These are phyloP conservation scores for Parnassius apollo DNA, from an alignment of 2,888 invertebrate genomes.

Conservation along the genomic window DNA sequence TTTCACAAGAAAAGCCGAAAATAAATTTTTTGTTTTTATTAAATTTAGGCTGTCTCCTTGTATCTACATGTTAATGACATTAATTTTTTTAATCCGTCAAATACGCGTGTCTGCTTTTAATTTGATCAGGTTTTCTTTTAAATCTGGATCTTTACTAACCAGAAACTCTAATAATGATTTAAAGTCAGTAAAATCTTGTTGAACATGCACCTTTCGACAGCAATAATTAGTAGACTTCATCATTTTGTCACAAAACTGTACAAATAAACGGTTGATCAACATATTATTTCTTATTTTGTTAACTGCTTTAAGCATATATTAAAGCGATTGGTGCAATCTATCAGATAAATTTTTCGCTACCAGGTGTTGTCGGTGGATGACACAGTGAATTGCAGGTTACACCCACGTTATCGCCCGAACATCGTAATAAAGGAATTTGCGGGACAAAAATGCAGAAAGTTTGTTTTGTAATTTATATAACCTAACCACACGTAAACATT, in stretches of 20 bases:
- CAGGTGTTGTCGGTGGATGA: background rate
- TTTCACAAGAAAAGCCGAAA: background rate
- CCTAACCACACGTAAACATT: too few species aligned
- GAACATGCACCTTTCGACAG: background rate
- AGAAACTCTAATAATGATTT: background rate
- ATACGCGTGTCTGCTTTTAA: background rate
- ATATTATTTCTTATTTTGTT: background rate
- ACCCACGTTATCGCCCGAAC: background rate
- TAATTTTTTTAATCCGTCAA: background rate
- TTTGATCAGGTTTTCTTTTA: too few species aligned
- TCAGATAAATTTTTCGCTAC: background rate
- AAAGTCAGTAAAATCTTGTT: background rate
- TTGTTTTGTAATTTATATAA: too few species aligned
- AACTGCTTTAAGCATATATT: background rate
- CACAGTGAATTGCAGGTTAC: background rate
- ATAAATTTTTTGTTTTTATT: background rate
- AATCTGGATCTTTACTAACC: background rate
- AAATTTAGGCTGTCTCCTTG: background rate
- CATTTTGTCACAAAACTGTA: too few species aligned
- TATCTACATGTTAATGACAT: background rate
- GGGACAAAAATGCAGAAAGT: too few species aligned
- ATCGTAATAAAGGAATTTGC: too few species aligned
- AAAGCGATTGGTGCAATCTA: background rate
- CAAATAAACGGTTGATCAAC: background rate
- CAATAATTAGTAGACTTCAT: too few species aligned